Conservation (phyloP, 2,888 invertebrate genomes). For the Sphecodes monilicornis region DNA sequence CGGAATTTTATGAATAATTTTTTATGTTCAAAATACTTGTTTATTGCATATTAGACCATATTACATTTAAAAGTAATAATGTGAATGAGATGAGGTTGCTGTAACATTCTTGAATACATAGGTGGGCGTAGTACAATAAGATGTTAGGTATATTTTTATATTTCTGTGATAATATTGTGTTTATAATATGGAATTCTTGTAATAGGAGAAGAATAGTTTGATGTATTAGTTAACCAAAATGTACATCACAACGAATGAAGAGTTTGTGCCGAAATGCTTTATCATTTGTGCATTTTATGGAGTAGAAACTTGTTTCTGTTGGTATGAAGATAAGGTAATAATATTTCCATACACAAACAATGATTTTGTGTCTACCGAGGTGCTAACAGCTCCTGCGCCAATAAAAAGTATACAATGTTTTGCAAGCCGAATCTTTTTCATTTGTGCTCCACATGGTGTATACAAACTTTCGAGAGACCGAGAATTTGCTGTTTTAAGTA, state of each 20-base stretch:
- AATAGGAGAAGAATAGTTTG: neutral
- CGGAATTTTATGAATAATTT: neutral
- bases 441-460: constrained; percentile 76
- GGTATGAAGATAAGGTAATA: constrained; percentile 71
- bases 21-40: neutral
- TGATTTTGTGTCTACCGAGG: neutral
- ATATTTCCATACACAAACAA: constrained; percentile 69
- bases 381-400: constrained; percentile 68
- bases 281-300: constrained; percentile 76
- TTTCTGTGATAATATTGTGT: neutral
- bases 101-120: neutral
- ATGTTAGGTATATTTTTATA: neutral
- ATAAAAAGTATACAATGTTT: constrained; percentile 74
- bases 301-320: constrained; percentile 75
- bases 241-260: constrained; percentile 54
- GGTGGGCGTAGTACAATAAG: neutral
- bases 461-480: constrained; percentile 74
- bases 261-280: constrained; percentile 72
- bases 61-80: neutral
- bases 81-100: neutral
- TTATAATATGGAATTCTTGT: neutral
- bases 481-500: constrained; percentile 73
- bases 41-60: too few species aligned
- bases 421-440: constrained; percentile 73
- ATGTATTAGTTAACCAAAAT: constrained; percentile 34